Percentiles rank a stretch among this genome's conserved stretches.
Conservation (phyloP, 2,797 vertebrate species). For the Bovichtus diacanthus region DNA sequence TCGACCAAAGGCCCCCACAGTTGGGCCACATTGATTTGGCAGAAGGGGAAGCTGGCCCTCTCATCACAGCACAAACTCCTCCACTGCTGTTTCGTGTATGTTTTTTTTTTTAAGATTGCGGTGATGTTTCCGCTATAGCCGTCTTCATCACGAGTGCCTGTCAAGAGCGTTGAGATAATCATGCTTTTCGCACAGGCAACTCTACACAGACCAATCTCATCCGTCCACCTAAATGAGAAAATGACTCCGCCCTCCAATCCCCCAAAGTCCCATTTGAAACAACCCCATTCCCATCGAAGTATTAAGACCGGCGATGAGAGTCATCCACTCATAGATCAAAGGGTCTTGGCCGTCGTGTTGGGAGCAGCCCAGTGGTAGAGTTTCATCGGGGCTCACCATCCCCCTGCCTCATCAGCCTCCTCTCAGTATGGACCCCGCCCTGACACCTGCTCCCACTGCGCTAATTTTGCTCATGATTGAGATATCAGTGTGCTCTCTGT, state of each 20-base stretch:
- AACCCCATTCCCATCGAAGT: conserved; percentile 31
- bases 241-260: conserved; percentile 20
- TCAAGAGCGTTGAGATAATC: conserved; percentile 20
- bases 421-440: conserved; percentile 61
- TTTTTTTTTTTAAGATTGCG: conserved; percentile 36
- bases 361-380: conserved; percentile 32
- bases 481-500: conserved; percentile 55
- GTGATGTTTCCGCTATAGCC: conserved; percentile 11
- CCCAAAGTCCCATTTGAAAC: conserved; percentile 37
- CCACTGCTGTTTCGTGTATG: conserved; percentile 46
- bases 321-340: conserved; percentile 66
- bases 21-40: conserved; percentile 80
- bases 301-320: conserved; percentile 56
- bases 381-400: conserved; percentile 39
- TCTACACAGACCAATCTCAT: conserved; percentile 39
- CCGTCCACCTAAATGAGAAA: conserved; percentile 37
- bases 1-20: conserved; percentile 75
- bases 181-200: conserved; percentile 23
- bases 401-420: conserved; percentile 42
- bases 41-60: conserved; percentile 53
- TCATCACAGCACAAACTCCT: conserved; percentile 54
- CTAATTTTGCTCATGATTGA: conserved; percentile 68
- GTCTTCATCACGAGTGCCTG: conserved; percentile 17
- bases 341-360: conserved; percentile 40
- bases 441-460: conserved; percentile 74